Evolutionary conservation across 2,113 vertebrate species (phyloP), one percentile per base, ranked within the genome.

Genomic region (Neoarius graeffei): DNA sequence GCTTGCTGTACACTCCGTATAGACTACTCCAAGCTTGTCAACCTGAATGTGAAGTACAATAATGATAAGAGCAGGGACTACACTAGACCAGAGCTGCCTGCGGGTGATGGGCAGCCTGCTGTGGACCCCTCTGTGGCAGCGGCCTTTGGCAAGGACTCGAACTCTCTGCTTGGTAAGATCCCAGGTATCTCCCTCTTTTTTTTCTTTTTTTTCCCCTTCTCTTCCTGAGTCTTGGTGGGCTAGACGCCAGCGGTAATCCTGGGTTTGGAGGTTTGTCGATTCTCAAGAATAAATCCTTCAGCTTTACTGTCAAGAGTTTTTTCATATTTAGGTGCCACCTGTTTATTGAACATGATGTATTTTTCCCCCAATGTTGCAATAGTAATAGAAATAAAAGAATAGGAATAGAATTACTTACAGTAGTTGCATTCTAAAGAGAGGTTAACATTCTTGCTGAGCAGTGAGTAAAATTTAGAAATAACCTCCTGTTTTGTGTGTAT

Each of bases 21-120:
- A 90, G 98, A 99, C 95, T 99, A 99, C 94, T 99, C 98, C 89
- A 99, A 99, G 94, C 94, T 99, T 93, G 97, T 99, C 91, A 99
- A 98, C 94, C 96, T 99, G 89, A 99, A 99, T 90, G 98, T 99
- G 69, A 99, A 99, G 92, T 99, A 99, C 96, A 99, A 99, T 96
- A 99, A 99, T 0, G 98, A 99, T 92, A 99, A 99, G 95, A 99
- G 98, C 92, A 97, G 98, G 20, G 98, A 99, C 92, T 99, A 99
- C 92, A 99, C 98, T 5, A 95, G 98, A 90, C 98, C 98, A 7
- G 98, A 99, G 92, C 97, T 99, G 88, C 98, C 98, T 0, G 97
- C 98, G 48, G 98, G 98, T 1, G 98, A 99, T 84, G 98, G 98
- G 60, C 98, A 99, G 11, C 97, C 98, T 84, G 95, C 96, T 0